Evolutionary conservation across 2,797 vertebrate genomes (phyloP).

Genomic region (Jordanella pulchra): DNA sequence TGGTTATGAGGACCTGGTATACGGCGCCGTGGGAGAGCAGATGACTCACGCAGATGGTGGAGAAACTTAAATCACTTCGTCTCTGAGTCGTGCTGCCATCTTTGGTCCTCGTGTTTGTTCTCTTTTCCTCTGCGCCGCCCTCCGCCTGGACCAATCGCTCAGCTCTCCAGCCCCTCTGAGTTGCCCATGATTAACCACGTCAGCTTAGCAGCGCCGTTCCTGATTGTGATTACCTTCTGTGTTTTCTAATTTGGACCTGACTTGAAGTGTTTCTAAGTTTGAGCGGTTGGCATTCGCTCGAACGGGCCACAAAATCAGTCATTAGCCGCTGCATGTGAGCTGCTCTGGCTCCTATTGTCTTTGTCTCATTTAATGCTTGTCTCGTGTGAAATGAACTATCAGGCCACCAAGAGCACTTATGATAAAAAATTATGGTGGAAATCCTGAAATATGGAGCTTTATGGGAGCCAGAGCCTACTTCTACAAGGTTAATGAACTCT

Average conservation of each 20-base stretch:
- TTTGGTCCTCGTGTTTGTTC: slow-evolving; percentile 47
- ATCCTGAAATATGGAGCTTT: slow-evolving; percentile 70
- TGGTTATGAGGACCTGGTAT: slow-evolving; percentile 50
- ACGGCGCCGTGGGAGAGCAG: slow-evolving; percentile 43
- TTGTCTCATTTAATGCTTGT: slow-evolving; percentile 70
- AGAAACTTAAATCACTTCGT: slow-evolving; percentile 52
- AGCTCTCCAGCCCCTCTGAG: slow-evolving; percentile 35
- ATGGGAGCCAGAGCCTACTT: slow-evolving; percentile 65
- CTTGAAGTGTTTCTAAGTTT: slow-evolving; percentile 45
- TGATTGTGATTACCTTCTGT: slow-evolving; percentile 61
- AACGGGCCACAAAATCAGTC: slow-evolving; percentile 54
- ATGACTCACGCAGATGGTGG: slow-evolving; percentile 72
- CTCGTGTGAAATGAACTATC: slow-evolving; percentile 70
- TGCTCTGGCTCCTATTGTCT: slow-evolving; percentile 64
- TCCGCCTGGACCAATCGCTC: slow-evolving; percentile 46
- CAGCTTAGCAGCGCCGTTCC: slow-evolving; percentile 31
- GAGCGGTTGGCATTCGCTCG: slow-evolving; percentile 39
- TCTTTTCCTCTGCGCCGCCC: slow-evolving; percentile 38
- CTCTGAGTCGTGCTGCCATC: slow-evolving; percentile 52
- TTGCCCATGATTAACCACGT: slow-evolving; percentile 52
- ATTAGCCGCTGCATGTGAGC: slow-evolving; percentile 44
- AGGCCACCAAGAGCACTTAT: slow-evolving; percentile 59
- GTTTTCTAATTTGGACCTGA: slow-evolving; percentile 63
- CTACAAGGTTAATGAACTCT: slow-evolving; percentile 80
- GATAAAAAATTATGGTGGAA: slow-evolving; percentile 62